Evolutionary conservation across 2,888 invertebrate species (phyloP).

Genomic region (Diaperis boleti): DNA sequence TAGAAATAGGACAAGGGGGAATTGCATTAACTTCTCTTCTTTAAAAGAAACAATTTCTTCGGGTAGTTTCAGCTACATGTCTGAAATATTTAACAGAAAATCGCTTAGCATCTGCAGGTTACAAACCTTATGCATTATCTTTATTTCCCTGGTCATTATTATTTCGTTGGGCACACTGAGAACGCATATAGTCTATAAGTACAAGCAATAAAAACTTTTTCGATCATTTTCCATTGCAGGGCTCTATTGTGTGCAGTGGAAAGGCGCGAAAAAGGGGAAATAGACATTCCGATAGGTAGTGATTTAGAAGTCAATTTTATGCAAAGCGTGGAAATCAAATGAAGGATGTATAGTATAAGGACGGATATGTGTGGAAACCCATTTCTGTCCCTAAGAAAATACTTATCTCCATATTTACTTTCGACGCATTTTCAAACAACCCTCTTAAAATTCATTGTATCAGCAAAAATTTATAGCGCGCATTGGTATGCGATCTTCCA

Average conservation of each 20-base stretch:
- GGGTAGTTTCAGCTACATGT: neutral
- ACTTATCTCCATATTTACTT: slow-evolving; percentile 22
- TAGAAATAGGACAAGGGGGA: slow-evolving; percentile 16
- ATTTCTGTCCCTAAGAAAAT: slow-evolving; percentile 29
- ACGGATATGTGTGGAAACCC: slow-evolving; percentile 31
- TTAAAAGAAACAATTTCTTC: neutral
- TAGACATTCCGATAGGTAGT: slow-evolving; percentile 40
- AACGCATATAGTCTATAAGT: slow-evolving; percentile 4
- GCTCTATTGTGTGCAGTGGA: slow-evolving; percentile 31
- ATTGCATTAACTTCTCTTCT: slow-evolving; percentile 1
- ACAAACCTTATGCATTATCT: no score
- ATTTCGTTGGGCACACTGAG: slow-evolving; percentile 2
- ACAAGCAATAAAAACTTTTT: slow-evolving; percentile 29
- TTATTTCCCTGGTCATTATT: no score
- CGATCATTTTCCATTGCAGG: slow-evolving; percentile 28
- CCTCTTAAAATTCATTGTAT: slow-evolving; percentile 7
- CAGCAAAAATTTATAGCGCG: neutral
- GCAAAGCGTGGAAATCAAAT: slow-evolving; percentile 49
- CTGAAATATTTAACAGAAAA: neutral
- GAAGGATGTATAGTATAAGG: slow-evolving; percentile 44
- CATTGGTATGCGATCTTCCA: neutral
- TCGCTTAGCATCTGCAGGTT: neutral
- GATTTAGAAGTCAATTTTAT: slow-evolving; percentile 52
- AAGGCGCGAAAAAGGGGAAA: slow-evolving; percentile 22
- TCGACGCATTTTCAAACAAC: slow-evolving; percentile 9